Percentiles rank a stretch among this genome's conserved stretches.
Conservation (phyloP, 2,797 vertebrate species). For the Sebastiscus albofasciatus region DNA sequence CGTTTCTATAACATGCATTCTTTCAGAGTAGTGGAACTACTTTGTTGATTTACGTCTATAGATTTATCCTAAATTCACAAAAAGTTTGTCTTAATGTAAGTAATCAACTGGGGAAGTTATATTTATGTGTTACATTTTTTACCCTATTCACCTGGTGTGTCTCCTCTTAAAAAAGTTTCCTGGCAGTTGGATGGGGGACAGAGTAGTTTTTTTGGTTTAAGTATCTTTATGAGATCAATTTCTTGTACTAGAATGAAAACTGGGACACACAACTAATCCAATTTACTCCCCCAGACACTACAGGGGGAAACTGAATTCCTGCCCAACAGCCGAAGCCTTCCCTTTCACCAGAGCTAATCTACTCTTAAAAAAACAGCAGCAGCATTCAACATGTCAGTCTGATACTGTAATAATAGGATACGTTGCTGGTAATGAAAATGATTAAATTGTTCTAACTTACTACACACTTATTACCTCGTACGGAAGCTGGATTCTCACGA, state of each 20-base stretch:
- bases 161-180: not conserved
- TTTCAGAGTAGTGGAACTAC: too few species aligned
- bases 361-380: not conserved
- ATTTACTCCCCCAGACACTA: not conserved
- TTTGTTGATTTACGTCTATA: too few species aligned
- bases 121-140: too few species aligned
- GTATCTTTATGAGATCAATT: slow-evolving; percentile 15
- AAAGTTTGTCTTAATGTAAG: too few species aligned
- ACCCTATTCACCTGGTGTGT: too few species aligned
- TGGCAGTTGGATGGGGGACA: not conserved
- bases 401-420: not conserved
- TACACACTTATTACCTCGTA: not conserved
- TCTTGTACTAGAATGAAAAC: slow-evolving; percentile 13
- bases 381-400: not conserved
- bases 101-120: too few species aligned
- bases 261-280: slow-evolving; percentile 9
- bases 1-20: too few species aligned
- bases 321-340: not conserved
- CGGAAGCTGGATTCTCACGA: not conserved
- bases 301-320: not conserved
- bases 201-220: not conserved
- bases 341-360: not conserved
- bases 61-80: too few species aligned
- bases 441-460: not conserved
- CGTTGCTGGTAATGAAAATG: not conserved